Evolutionary conservation across 2,888 invertebrate genomes (phyloP), one percentile per base, ranked within the genome.

Genomic region (Mechanitis messenoides): DNA sequence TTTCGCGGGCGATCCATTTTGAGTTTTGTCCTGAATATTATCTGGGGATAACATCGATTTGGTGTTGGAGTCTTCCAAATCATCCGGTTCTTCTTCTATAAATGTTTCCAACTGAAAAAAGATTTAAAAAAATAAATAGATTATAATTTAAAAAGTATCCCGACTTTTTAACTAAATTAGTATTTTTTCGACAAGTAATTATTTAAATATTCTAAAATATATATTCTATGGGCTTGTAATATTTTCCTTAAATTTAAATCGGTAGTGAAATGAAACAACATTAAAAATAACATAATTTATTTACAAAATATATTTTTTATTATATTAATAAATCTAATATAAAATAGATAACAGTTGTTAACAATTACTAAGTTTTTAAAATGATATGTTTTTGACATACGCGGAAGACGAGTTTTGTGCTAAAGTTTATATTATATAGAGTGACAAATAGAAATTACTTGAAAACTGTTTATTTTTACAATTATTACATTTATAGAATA

Each of bases 1-100:
- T 55, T 84, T 83, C 0, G 85, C 83, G 0, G 88, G 87, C 0
- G 88, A 86, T 0, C 87, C 87, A 72, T 90, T 90, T 6, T 72
- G 70, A 6, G 74, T 72, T 55, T 74, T 73, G 4, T 81, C 84
- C 0, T 72, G 72, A 3, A 79, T 71, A 1, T 83, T 86, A 46
- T 85, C 86, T 0, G 83, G 78, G 0, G 83, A 81, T 45, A 87
- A 72, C 0, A 77, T 67, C 0, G 85, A 64, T 67, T 85, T 77
- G 45, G 89, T 78, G 63, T 84, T 72, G 0, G 71, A 59, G 33
- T 81, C 71, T 69, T 84, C 73, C 61, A 82, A 55, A 46, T 83
- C 82, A 3, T 74, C 78, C 0, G 83, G 74, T 35, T 85, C 84
- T 64, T 88, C 89, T 69, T 90, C 88, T 0, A 76, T 72, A 63